phyloP scores from a whole-genome alignment of 2,888 invertebrate species.

The Ennomos fuscantarius region DNA sequence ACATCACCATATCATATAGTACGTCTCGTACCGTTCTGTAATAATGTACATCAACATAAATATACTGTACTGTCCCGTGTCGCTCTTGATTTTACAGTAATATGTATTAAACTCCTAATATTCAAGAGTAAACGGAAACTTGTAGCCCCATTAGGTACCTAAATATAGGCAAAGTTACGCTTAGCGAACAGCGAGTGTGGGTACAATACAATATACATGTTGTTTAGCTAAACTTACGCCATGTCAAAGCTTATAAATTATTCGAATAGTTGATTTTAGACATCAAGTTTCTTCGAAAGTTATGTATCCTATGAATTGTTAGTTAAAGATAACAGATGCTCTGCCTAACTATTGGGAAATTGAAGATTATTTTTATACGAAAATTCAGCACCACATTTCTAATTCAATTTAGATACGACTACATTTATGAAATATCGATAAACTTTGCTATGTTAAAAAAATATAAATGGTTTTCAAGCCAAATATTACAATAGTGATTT shows the following conservation, averaged over 20 bases:
- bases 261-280: slow-evolving; percentile 40
- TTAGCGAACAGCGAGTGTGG: slow-evolving; percentile 32
- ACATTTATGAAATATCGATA: neutral
- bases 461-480: slow-evolving; percentile 7
- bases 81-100: no score
- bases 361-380: no score
- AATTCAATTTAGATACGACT: neutral
- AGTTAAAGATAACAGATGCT: no score
- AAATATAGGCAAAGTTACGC: slow-evolving; percentile 34
- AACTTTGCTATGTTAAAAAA: neutral
- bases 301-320: slow-evolving; percentile 22
- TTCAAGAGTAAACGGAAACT: neutral
- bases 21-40: no score
- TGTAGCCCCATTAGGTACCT: slow-evolving; percentile 27
- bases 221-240: slow-evolving; percentile 31
- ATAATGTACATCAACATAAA: no score
- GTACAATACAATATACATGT: slow-evolving; percentile 9
- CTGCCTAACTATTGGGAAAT: no score
- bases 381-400: neutral
- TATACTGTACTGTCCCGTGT: no score
- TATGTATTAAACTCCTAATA: no score
- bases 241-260: slow-evolving; percentile 42
- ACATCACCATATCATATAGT: no score
- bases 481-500: slow-evolving; percentile 10
- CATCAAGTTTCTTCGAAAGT: slow-evolving; percentile 30